Evolutionary conservation across 2,113 vertebrate species (phyloP).

Genomic region (Cyanoliseus patagonus): DNA sequence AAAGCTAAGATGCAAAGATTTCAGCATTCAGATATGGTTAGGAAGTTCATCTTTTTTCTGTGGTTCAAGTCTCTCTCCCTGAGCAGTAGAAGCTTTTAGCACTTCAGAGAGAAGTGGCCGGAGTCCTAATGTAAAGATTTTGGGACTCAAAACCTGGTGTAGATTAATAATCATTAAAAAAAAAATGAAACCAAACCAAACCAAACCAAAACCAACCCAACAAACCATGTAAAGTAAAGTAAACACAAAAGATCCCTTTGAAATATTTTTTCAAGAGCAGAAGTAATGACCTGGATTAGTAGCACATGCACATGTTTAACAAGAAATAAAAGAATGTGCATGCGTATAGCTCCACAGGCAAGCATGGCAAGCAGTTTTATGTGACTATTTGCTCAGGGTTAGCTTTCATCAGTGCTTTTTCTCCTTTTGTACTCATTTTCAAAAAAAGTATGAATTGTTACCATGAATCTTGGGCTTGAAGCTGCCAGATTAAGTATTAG

Average conservation of each 20-base stretch:
- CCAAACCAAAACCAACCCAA: background rate
- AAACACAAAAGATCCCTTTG: background rate
- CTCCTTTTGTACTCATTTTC: background rate
- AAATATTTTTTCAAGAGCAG: constrained; percentile 7
- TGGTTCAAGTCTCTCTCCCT: background rate
- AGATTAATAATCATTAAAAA: background rate
- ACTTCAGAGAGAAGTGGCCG: background rate
- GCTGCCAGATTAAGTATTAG: constrained; percentile 32
- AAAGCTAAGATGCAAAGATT: background rate
- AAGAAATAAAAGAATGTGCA: background rate
- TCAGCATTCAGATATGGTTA: background rate
- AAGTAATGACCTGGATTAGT: background rate
- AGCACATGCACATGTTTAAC: background rate
- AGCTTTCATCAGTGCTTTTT: background rate
- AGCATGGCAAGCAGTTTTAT: background rate
- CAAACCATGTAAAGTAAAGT: background rate
- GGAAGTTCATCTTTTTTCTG: background rate
- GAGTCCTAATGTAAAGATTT: background rate
- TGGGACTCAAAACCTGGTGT: background rate
- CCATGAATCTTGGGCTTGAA: background rate
- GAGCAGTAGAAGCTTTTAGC: background rate
- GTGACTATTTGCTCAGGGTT: background rate
- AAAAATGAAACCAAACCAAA: background rate
- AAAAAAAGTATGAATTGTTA: background rate
- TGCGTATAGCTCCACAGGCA: background rate